Evolutionary conservation across 2,888 invertebrate genomes (phyloP), one percentile per base, ranked within the genome.

Genomic region (Sisyra terminalis): DNA sequence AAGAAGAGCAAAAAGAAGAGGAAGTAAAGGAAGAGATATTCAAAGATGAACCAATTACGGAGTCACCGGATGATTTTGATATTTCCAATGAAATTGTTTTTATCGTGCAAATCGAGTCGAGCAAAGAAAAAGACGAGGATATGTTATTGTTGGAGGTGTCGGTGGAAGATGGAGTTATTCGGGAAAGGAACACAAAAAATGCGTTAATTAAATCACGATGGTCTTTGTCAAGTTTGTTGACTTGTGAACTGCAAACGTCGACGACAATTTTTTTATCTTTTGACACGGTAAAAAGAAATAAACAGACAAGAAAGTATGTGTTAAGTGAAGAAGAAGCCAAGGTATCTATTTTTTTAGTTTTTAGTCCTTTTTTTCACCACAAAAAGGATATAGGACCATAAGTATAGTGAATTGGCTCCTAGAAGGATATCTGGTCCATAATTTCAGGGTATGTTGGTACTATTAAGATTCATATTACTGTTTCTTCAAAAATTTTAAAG

Each of bases 231-330:
- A 64, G 65, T 3, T 55, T 74, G 40, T 59, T 65, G 46, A 66
- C 64, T 14, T 73, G 71, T 53, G 66, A 67, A 47, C 24, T 24
- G 7, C 57, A 61, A 8, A 60, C 59, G 46, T 56, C 63, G 3
- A 57, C 70, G 24, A 68, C 67, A 7, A 56, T 78, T 29, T 67
- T 70, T 38, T 62, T 74, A 29, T 67, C 65, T 48, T 79, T 78
- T 53, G 75, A 77, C 55, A 76, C 77, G 1, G 57, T 71, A 11
- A 65, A 70, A 48, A 64, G 64, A 47, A 70, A 73, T 53, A 66
- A 71, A 45, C 65, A 69, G 50, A 67, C 67, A 50, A 62, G 77
- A 38, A 60, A 66, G 34, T 79, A 78, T 53, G 62, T 63, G 11
- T 64, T 74, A 38, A 70, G 72, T 46, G 63, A 63, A 31, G 64